A percentile compares a stretch with the other conserved stretches of the same genome.
phyloP scores from a whole-genome alignment of 2,888 invertebrate species.

The Phlogophora meticulosa region DNA sequence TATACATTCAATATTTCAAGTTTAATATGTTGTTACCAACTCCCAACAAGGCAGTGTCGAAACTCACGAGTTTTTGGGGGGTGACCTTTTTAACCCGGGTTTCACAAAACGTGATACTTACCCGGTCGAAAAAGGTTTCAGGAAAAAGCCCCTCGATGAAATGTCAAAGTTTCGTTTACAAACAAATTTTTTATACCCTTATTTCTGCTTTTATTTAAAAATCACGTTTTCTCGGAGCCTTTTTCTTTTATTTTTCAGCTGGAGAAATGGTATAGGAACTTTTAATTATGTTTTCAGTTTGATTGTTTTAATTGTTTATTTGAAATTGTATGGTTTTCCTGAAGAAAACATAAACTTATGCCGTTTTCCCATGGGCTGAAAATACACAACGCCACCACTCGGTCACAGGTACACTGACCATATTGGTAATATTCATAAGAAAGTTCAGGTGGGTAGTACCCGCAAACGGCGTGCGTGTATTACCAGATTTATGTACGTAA shows the following conservation, averaged over 20 bases:
- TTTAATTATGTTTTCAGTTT: not conserved
- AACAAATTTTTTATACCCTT: conserved; percentile 34
- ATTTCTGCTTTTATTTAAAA: conserved; percentile 13
- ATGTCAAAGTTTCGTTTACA: conserved; percentile 57
- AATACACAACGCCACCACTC: too few species aligned
- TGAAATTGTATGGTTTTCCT: not conserved
- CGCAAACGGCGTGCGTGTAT: too few species aligned
- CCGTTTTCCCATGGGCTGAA: too few species aligned
- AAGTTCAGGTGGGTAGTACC: too few species aligned
- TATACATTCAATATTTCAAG: conserved; percentile 20
- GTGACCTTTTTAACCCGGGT: conserved; percentile 47
- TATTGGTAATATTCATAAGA: too few species aligned
- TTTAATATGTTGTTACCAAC: conserved; percentile 34
- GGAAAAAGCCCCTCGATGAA: conserved; percentile 45
- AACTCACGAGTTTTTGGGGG: conserved; percentile 39
- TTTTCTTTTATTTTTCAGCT: not conserved
- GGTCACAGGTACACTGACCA: too few species aligned
- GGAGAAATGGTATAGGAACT: not conserved
- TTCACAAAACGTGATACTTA: conserved; percentile 30
- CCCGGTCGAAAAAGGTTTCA: conserved; percentile 41
- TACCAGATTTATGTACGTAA: too few species aligned
- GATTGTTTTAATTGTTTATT: not conserved
- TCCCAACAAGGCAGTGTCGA: conserved; percentile 32
- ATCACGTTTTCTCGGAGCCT: conserved; percentile 13
- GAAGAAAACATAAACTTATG: too few species aligned